Conservation (phyloP, 92 coral and sea anemone species). For the Zoanthus sansibaricus region DNA sequence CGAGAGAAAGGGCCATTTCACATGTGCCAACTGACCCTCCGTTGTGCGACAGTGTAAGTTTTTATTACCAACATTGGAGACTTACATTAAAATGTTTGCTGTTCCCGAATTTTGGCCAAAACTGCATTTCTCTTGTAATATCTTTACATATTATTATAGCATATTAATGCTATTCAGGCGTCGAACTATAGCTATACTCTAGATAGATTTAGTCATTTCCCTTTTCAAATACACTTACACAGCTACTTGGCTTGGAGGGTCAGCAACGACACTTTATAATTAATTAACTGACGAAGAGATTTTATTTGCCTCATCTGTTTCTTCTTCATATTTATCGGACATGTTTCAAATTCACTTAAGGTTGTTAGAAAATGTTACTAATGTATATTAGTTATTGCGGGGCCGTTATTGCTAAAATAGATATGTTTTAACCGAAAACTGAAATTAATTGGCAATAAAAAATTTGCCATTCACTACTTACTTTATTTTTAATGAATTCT, state of each 20-base stretch:
- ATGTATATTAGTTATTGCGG: too few species aligned
- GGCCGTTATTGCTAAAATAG: too few species aligned
- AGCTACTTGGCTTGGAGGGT: background rate
- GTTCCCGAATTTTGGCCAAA: background rate
- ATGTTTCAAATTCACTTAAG: too few species aligned
- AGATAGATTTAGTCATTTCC: background rate
- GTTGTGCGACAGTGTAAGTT: slow-evolving; percentile 91
- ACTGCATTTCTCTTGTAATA: background rate
- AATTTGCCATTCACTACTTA: too few species aligned
- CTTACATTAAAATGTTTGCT: background rate
- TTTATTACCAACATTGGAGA: background rate
- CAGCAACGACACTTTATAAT: background rate
- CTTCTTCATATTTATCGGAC: too few species aligned
- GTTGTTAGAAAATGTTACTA: too few species aligned
- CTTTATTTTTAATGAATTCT: too few species aligned
- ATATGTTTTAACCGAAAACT: too few species aligned
- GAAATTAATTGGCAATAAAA: too few species aligned
- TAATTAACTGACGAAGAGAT: too few species aligned
- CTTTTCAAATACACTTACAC: background rate
- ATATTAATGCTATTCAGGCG: background rate
- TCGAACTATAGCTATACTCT: too few species aligned
- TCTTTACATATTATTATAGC: background rate
- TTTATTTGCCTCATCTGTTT: too few species aligned
- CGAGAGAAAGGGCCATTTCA: slow-evolving; percentile 81
- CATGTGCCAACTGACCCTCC: slow-evolving; percentile 92